A percentile compares a stretch with the other conserved stretches of the same genome.
Evolutionary conservation across 2,888 invertebrate species (phyloP).

Genomic region (Dicycla oo): DNA sequence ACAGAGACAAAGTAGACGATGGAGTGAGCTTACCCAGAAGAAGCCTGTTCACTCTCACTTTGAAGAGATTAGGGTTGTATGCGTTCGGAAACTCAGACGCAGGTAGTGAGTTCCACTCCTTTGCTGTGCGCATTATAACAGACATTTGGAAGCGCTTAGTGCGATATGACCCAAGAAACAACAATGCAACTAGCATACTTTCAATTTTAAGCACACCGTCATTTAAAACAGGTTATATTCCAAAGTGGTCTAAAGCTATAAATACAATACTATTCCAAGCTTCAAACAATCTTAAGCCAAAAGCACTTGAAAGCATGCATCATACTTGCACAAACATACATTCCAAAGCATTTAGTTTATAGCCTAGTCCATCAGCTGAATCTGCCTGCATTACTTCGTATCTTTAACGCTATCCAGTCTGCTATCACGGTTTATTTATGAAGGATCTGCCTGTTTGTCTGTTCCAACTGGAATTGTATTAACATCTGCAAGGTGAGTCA

Average conservation of each 20-base stretch:
- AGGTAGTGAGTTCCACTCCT: too few species aligned
- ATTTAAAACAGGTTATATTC: neutral
- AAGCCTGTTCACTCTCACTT: too few species aligned
- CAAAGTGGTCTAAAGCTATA: neutral
- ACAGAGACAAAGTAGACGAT: too few species aligned
- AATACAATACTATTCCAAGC: slow-evolving; percentile 1
- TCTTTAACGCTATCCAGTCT: slow-evolving; percentile 42
- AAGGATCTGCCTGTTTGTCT: slow-evolving; percentile 39
- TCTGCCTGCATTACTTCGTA: slow-evolving; percentile 32
- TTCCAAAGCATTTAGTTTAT: slow-evolving; percentile 46
- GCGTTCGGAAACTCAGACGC: too few species aligned
- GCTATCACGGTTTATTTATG: slow-evolving; percentile 53
- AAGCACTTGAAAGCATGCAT: slow-evolving; percentile 44
- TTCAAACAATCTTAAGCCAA: neutral
- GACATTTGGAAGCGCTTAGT: too few species aligned
- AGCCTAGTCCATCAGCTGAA: slow-evolving; percentile 33
- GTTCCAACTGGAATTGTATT: slow-evolving; percentile 33
- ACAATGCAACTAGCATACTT: neutral
- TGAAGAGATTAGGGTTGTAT: too few species aligned
- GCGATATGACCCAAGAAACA: neutral
- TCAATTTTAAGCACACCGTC: neutral
- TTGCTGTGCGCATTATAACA: too few species aligned
- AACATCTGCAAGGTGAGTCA: slow-evolving; percentile 52
- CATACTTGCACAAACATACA: slow-evolving; percentile 7
- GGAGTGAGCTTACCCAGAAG: too few species aligned